Percentiles rank a stretch among this genome's conserved stretches.
Conservation (phyloP, 2,113 vertebrate species). For the Antechinus flavipes region DNA sequence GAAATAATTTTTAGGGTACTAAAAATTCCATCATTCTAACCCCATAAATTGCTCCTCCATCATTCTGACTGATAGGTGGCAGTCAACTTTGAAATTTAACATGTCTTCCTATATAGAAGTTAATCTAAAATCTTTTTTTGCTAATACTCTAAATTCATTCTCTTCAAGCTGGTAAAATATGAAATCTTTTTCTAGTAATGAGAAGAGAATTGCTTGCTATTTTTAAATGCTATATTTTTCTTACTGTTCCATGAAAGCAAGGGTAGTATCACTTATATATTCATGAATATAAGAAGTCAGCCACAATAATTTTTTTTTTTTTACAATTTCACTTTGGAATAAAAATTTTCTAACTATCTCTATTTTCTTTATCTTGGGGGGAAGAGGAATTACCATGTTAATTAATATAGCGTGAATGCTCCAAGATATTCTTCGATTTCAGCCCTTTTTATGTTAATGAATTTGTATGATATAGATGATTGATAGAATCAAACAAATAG, state of each 20-base stretch:
- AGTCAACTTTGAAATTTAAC: conserved; percentile 21
- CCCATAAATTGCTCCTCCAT: background rate
- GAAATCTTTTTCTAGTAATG: background rate
- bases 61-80: background rate
- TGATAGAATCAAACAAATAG: background rate
- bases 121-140: conserved; percentile 2
- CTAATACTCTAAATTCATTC: background rate
- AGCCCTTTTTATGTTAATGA: background rate
- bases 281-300: background rate
- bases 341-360: background rate
- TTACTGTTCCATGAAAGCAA: background rate
- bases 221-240: background rate
- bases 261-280: background rate
- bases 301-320: background rate
- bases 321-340: background rate
- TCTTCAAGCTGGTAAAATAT: background rate
- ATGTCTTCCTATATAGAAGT: conserved; percentile 5
- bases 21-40: background rate
- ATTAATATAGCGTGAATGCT: background rate
- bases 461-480: background rate
- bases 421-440: background rate
- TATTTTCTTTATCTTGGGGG: background rate
- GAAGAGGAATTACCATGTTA: no score
- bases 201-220: background rate
- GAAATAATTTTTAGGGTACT: background rate